Conservation (phyloP, 2,797 vertebrate species). For the Enteromius treurensis region DNA sequence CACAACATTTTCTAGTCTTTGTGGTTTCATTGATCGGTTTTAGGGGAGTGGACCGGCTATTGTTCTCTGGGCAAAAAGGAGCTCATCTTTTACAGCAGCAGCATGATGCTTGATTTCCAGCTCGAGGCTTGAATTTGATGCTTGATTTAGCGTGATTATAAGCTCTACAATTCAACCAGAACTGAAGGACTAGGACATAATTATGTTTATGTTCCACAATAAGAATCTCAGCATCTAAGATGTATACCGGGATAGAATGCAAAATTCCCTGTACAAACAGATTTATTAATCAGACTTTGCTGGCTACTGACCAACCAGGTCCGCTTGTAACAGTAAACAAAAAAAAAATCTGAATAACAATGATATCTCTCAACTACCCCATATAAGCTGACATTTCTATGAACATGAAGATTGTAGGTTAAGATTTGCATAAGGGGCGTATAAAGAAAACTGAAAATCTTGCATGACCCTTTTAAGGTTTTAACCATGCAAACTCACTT, state of each 20-base stretch:
- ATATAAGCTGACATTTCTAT: background rate
- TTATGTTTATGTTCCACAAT: background rate
- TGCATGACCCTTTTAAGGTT: background rate
- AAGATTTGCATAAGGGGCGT: background rate
- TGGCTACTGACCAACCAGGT: conserved; percentile 3
- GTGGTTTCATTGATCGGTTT: conserved; percentile 32
- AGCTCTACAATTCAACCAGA: background rate
- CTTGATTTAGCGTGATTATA: conserved; percentile 9
- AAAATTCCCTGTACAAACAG: conserved; percentile 14
- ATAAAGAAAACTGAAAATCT: background rate
- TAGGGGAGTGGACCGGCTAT: conserved; percentile 37
- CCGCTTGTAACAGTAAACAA: background rate
- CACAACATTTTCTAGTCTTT: background rate
- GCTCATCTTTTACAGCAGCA: conserved; percentile 1
- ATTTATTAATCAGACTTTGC: conserved; percentile 13
- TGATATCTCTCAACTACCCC: background rate
- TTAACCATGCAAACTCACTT: background rate
- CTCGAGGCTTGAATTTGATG: background rate
- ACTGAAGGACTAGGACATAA: background rate
- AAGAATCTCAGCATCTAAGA: background rate
- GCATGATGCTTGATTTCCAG: conserved; percentile 23
- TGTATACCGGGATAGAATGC: background rate
- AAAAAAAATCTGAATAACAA: conserved; percentile 7
- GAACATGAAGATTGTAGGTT: background rate
- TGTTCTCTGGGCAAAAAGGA: conserved; percentile 31